These are phyloP conservation scores for Gambusia yucatana DNA, from an alignment of 2,797 vertebrate genomes.

Conservation along the genomic window DNA sequence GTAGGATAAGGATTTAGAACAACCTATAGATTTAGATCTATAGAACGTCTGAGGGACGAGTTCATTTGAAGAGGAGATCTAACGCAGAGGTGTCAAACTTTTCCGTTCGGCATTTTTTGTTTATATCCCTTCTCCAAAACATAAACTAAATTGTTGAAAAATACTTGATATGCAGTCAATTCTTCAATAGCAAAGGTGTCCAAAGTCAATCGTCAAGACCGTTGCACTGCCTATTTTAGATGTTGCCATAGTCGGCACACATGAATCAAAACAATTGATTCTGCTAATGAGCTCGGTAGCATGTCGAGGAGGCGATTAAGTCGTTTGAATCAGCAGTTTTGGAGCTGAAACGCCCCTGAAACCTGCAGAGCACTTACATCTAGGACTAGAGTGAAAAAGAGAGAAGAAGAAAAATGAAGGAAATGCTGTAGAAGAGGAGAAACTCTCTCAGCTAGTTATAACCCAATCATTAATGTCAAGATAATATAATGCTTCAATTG, in stretches of 20 bases:
- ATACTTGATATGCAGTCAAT: neutral
- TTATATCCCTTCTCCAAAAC: neutral
- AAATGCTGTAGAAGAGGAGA: too few species aligned
- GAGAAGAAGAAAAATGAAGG: too few species aligned
- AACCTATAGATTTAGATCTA: neutral
- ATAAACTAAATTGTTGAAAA: neutral
- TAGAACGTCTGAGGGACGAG: neutral
- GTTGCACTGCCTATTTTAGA: neutral
- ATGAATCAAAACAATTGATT: neutral
- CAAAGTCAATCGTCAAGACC: neutral
- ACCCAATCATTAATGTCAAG: neutral
- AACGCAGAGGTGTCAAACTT: neutral
- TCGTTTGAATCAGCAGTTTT: neutral
- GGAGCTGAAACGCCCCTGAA: neutral
- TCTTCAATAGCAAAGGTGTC: neutral
- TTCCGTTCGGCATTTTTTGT: neutral
- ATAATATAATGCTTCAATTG: neutral
- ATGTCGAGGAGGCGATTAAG: neutral
- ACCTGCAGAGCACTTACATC: neutral
- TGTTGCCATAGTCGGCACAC: neutral
- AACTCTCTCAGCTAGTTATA: neutral
- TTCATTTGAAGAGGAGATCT: neutral
- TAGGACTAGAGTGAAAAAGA: neutral
- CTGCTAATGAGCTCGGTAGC: neutral
- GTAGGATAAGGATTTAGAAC: neutral